Conservation (phyloP, 2,113 vertebrate species). For the Arvicanthis niloticus region DNA sequence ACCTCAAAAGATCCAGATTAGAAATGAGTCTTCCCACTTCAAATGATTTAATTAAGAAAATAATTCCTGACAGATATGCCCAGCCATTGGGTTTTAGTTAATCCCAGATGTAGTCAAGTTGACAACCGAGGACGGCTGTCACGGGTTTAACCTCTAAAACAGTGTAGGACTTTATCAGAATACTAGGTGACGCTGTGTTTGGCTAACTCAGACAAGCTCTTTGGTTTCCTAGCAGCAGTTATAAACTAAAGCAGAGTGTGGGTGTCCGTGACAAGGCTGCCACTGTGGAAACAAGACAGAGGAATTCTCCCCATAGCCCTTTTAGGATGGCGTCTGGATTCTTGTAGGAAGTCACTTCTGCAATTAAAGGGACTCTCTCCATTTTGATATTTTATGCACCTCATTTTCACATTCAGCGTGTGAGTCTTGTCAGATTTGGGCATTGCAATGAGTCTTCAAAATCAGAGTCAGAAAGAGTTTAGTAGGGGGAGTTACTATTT, state of each 20-base stretch:
- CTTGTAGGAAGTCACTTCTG: not conserved
- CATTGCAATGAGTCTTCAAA: not conserved
- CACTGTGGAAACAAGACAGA: not conserved
- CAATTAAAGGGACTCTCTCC: not conserved
- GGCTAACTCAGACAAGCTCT: not conserved
- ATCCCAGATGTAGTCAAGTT: not conserved
- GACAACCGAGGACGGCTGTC: not conserved
- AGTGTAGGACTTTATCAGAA: not conserved
- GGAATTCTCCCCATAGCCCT: not conserved
- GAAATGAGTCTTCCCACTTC: not conserved
- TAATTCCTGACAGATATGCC: not conserved
- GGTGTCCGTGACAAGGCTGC: not conserved
- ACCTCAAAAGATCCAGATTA: not conserved
- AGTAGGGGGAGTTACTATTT: not conserved
- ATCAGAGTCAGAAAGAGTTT: conserved; percentile 23
- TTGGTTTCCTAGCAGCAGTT: not conserved
- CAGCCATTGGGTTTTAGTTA: not conserved
- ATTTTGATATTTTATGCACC: not conserved
- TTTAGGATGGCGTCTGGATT: not conserved
- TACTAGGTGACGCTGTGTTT: not conserved
- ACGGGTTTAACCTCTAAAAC: not conserved
- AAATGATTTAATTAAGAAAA: not conserved
- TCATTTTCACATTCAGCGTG: not conserved
- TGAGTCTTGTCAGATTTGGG: not conserved
- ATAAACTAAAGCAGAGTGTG: not conserved